Conservation (phyloP, 2,113 vertebrate genomes). For the Struthio camelus region DNA sequence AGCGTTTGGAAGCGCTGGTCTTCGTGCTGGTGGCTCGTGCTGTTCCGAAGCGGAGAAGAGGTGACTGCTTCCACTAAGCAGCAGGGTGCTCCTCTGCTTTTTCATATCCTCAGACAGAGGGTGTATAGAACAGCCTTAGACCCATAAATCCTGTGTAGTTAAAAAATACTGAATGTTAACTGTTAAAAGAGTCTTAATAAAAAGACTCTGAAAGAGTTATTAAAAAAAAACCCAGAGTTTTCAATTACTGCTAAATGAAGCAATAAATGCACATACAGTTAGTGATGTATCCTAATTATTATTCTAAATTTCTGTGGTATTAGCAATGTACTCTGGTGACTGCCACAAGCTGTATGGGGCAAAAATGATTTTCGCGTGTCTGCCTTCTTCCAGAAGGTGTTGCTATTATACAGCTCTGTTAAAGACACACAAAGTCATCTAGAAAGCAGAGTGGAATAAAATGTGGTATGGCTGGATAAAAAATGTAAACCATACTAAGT, state of each 20-base stretch:
- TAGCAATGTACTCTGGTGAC: not conserved
- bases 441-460: slow-evolving; percentile 56
- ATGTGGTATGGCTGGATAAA: slow-evolving; percentile 61
- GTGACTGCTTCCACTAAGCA: not conserved
- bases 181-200: not conserved
- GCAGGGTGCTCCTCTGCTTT: not conserved
- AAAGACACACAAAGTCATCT: not conserved
- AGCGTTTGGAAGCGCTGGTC: not conserved
- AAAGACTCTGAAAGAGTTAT: slow-evolving; percentile 4
- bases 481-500: slow-evolving; percentile 70
- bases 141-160: not conserved
- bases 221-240: not conserved
- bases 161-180: slow-evolving; percentile 8
- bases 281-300: slow-evolving; percentile 18
- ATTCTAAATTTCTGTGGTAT: slow-evolving; percentile 9
- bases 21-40: accelerated
- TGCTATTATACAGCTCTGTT: slow-evolving; percentile 67
- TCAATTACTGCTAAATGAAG: slow-evolving; percentile 18
- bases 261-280: slow-evolving; percentile 31
- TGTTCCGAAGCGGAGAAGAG: not conserved
- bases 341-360: not conserved
- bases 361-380: not conserved
- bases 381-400: slow-evolving; percentile 72
- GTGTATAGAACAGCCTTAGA: not conserved
- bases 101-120: not conserved